Conservation (phyloP, 2,113 vertebrate genomes). For the Spheniscus mendiculus region DNA sequence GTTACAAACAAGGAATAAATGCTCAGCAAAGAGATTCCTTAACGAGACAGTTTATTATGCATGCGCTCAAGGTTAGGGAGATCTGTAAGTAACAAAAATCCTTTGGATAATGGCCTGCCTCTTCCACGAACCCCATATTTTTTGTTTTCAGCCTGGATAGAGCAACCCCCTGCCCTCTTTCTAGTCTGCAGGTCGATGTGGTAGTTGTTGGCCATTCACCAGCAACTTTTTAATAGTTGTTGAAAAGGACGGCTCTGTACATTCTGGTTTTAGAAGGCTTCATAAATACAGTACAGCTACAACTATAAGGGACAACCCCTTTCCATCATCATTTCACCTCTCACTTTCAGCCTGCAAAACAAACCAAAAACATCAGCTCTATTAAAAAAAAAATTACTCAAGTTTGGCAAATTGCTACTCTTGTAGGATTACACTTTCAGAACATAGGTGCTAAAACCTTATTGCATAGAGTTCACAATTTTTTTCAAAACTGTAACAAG, state of each 20-base stretch:
- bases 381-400: background rate
- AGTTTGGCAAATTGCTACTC: background rate
- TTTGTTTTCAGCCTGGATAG: background rate
- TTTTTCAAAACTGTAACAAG: background rate
- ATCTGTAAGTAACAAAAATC: background rate
- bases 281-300: background rate
- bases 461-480: background rate
- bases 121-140: fast-evolving
- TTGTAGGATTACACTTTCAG: background rate
- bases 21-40: background rate
- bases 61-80: background rate
- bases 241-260: background rate
- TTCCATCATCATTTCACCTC: background rate
- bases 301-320: background rate
- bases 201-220: background rate
- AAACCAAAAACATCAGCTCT: background rate
- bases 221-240: background rate
- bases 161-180: background rate
- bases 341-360: background rate
- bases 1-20: background rate
- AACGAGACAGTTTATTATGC: background rate
- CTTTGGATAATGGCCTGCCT: background rate
- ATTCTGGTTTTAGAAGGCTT: background rate
- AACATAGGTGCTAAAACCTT: background rate
- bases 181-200: background rate